These are phyloP conservation scores for Drosophila navojoa DNA, from an alignment of 1,140 invertebrate genomes.

Conservation along the genomic window DNA sequence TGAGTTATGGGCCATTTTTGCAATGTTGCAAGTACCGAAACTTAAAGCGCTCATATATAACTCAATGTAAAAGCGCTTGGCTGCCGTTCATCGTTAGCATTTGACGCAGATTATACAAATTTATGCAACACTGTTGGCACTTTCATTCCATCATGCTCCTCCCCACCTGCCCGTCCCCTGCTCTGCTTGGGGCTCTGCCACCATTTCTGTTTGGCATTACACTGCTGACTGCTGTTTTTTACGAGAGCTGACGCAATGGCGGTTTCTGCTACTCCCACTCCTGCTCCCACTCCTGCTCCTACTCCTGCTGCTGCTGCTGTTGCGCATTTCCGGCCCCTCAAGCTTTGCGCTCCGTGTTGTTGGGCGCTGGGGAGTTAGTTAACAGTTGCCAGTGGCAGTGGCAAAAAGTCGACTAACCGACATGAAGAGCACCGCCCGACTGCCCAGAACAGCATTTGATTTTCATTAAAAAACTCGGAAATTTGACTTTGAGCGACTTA, in stretches of 20 bases:
- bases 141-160: slow-evolving; percentile 32
- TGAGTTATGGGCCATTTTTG: neutral
- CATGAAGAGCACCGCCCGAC: slow-evolving; percentile 21
- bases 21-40: slow-evolving; percentile 49
- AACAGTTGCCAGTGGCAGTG: neutral
- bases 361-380: neutral
- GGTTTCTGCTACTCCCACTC: slow-evolving; percentile 9
- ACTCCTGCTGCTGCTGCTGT: slow-evolving; percentile 30
- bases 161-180: neutral
- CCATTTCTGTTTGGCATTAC: slow-evolving; percentile 56
- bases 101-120: slow-evolving; percentile 73
- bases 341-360: slow-evolving; percentile 12
- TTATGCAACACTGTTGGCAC: slow-evolving; percentile 75
- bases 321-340: slow-evolving; percentile 56
- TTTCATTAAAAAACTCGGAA: slow-evolving; percentile 64
- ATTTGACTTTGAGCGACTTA: neutral
- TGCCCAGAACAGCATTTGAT: slow-evolving; percentile 47
- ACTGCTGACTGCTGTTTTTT: slow-evolving; percentile 60
- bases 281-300: neutral
- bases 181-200: slow-evolving; percentile 20
- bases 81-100: slow-evolving; percentile 34
- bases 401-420: slow-evolving; percentile 1
- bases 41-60: slow-evolving; percentile 74
- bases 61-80: slow-evolving; percentile 61
- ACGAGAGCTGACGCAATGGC: slow-evolving; percentile 54